These are phyloP conservation scores for Chromis chromis DNA, from an alignment of 2,797 vertebrate species.

Conservation along the genomic window DNA sequence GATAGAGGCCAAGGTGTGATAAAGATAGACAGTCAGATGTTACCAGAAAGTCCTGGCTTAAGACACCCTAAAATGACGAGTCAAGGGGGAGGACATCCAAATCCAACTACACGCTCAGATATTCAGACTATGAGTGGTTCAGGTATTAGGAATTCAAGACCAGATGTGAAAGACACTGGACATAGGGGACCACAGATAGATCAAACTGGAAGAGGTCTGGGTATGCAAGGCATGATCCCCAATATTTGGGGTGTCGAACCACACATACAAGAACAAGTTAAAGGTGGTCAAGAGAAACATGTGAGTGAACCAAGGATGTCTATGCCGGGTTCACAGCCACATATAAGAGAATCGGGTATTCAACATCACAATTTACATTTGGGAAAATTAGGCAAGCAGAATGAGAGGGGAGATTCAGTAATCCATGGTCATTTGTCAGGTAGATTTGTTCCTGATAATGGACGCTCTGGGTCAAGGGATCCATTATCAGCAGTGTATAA, in stretches of 20 bases:
- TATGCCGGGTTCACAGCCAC: conserved; percentile 7
- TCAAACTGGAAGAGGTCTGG: too few species aligned
- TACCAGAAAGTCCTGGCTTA: conserved; percentile 7
- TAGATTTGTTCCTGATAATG: conserved; percentile 18
- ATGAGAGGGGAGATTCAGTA: conserved; percentile 22
- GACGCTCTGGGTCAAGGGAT: conserved; percentile 1
- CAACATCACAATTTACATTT: conserved; percentile 13
- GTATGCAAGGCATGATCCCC: neutral
- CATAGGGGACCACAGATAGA: conserved; percentile 1
- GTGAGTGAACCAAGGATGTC: conserved; percentile 12
- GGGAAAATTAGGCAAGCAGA: conserved; percentile 17
- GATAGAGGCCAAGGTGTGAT: conserved; percentile 15
- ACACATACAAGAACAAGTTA: conserved; percentile 25
- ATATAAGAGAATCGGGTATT: conserved; percentile 4
- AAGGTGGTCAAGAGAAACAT: conserved; percentile 23
- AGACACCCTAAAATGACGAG: conserved; percentile 4
- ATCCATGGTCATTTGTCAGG: conserved; percentile 14
- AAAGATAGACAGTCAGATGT: conserved; percentile 16
- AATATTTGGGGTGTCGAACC: conserved; percentile 23
- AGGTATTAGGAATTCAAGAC: conserved; percentile 24
- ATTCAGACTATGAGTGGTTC: conserved; percentile 7
- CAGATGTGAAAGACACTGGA: conserved; percentile 27
- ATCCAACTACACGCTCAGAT: conserved; percentile 11
- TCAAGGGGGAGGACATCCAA: conserved; percentile 21
- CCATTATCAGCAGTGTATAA: conserved; percentile 12